Evolutionary conservation across 2,888 invertebrate genomes (phyloP).

Genomic region (Philhelius pedissequus): DNA sequence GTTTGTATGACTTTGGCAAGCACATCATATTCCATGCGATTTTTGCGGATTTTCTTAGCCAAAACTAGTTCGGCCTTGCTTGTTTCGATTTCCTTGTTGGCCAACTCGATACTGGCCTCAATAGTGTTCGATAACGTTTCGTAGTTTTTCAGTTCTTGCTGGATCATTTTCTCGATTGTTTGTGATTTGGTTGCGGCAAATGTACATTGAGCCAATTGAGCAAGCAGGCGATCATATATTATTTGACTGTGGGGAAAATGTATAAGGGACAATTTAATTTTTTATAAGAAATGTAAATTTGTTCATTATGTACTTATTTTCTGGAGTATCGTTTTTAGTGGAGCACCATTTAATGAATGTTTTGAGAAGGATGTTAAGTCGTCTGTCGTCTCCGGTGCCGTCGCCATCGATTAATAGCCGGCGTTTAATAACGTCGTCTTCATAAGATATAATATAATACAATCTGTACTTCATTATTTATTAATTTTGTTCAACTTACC

Average conservation of each 20-base stretch:
- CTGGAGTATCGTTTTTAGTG: conserved; percentile 82
- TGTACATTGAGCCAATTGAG: conserved; percentile 92
- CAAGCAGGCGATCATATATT: conserved; percentile 88
- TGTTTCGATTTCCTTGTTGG: conserved; percentile 88
- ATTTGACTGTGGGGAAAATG: conserved; percentile 81
- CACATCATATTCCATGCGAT: conserved; percentile 95
- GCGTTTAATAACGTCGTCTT: conserved; percentile 96
- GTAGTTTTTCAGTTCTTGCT: conserved; percentile 91
- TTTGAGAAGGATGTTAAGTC: conserved; percentile 91
- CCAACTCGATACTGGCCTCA: conserved; percentile 88
- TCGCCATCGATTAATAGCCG: conserved; percentile 97
- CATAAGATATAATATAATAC: too few relatives aligned
- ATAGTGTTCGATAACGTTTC: conserved; percentile 87
- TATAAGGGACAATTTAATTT: neutral
- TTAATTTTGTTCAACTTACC: neutral
- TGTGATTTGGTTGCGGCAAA: conserved; percentile 92
- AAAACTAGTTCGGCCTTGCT: conserved; percentile 89
- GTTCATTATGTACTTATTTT: conserved; percentile 85
- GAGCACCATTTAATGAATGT: conserved; percentile 90
- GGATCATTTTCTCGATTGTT: conserved; percentile 88
- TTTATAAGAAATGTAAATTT: neutral
- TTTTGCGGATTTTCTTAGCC: conserved; percentile 92
- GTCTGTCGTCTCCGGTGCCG: conserved; percentile 96
- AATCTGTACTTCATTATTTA: neutral
- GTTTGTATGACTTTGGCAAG: conserved; percentile 93